A percentile compares a stretch with the other conserved stretches of the same genome.
Conservation (phyloP, 2,797 vertebrate genomes). For the Pseudochirops corinnae region DNA sequence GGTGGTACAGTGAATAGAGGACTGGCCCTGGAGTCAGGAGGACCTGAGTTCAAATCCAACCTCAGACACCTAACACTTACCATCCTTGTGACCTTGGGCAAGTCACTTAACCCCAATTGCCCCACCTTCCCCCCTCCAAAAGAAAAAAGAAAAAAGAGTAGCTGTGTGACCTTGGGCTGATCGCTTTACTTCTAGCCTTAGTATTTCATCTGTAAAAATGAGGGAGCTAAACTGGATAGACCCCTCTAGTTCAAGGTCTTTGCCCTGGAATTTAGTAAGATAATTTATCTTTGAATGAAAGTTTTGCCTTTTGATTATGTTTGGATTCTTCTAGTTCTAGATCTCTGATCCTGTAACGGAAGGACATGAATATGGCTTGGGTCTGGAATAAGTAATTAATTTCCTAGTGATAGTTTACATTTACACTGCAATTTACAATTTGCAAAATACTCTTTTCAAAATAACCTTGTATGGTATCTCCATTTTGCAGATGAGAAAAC, state of each 20-base stretch:
- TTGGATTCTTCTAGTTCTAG: neutral
- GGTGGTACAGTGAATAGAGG: too few species aligned
- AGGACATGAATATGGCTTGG: conserved; percentile 39
- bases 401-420: neutral
- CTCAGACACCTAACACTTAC: too few species aligned
- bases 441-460: neutral
- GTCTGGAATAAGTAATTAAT: conserved; percentile 66
- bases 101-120: too few species aligned
- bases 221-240: neutral
- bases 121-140: too few species aligned
- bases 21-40: too few species aligned
- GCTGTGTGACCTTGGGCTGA: neutral
- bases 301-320: conserved; percentile 17
- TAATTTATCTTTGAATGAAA: conserved; percentile 3
- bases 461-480: neutral
- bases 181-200: neutral
- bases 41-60: too few species aligned
- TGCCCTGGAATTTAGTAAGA: neutral
- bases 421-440: neutral
- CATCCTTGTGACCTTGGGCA: too few species aligned
- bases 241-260: neutral
- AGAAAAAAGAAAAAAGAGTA: too few species aligned
- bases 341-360: neutral
- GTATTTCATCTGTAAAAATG: neutral
- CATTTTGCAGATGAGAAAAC: neutral